A percentile compares a stretch with the other conserved stretches of the same genome.
Conservation (phyloP, 2,888 invertebrate species). For the Himalopsyche tibetana region DNA sequence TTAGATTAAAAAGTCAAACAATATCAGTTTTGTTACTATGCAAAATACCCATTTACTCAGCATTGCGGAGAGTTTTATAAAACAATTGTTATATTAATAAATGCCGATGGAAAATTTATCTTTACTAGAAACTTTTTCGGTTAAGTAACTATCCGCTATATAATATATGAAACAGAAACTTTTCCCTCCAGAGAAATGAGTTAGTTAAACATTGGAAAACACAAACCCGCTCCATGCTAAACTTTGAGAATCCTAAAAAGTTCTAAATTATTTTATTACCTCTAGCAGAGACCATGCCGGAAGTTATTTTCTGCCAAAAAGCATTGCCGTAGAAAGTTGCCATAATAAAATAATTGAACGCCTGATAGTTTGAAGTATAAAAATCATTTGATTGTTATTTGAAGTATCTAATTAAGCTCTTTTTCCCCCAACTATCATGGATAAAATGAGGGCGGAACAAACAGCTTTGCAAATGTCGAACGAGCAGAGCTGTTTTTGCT, state of each 20-base stretch:
- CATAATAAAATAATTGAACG: too few species aligned
- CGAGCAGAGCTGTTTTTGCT: too few species aligned
- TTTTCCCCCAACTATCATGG: too few species aligned
- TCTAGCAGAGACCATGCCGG: constrained; percentile 1
- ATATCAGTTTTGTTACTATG: too few species aligned
- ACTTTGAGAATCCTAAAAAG: constrained; percentile 34
- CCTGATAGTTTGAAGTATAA: too few species aligned
- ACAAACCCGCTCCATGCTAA: constrained; percentile 20
- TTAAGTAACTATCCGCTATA: constrained; percentile 13
- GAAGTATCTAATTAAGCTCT: too few species aligned
- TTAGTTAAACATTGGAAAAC: constrained; percentile 31
- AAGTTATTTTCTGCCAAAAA: constrained; percentile 18
- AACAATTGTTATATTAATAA: not conserved
- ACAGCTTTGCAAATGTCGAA: too few species aligned
- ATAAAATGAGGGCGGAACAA: too few species aligned
- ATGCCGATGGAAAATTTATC: constrained; percentile 19
- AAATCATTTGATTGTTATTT: too few species aligned
- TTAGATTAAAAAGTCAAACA: too few species aligned
- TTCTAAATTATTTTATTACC: constrained; percentile 26
- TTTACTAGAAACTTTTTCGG: not conserved
- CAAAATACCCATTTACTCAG: too few species aligned
- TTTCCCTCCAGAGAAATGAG: constrained; percentile 27
- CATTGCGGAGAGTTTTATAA: too few species aligned
- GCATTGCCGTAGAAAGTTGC: not conserved
- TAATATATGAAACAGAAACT: constrained; percentile 7